phyloP scores from a whole-genome alignment of 2,888 invertebrate species.

The Coecobrya sp. region DNA sequence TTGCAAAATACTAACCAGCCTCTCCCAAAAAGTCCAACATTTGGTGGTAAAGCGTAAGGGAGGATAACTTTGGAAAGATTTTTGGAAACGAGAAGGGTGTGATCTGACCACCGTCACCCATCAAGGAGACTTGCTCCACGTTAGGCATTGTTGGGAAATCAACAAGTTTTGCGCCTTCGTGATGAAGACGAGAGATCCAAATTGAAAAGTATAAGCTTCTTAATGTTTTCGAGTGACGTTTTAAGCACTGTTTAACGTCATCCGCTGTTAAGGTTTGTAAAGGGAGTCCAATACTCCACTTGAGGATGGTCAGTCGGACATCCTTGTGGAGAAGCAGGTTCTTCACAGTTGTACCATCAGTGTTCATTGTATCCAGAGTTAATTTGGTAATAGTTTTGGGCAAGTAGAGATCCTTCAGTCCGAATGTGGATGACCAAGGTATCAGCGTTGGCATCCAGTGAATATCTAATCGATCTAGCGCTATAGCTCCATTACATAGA shows the following conservation, averaged over 20 bases:
- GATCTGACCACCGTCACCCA: constrained; percentile 69
- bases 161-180: constrained; percentile 69
- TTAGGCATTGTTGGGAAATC: constrained; percentile 74
- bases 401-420: constrained; percentile 75
- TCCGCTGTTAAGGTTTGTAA: constrained; percentile 57
- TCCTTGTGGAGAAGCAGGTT: constrained; percentile 63
- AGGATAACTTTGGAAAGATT: constrained; percentile 71
- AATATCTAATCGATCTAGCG: constrained; percentile 62
- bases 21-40: constrained; percentile 70
- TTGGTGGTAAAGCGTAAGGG: constrained; percentile 71
- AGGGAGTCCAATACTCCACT: constrained; percentile 72
- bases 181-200: constrained; percentile 70
- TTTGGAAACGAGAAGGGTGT: constrained; percentile 69
- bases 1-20: too few relatives aligned
- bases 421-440: constrained; percentile 71
- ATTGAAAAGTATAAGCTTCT: constrained; percentile 71
- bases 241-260: constrained; percentile 66
- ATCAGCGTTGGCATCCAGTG: constrained; percentile 75
- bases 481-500: constrained; percentile 62
- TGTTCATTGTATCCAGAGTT: constrained; percentile 68
- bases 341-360: constrained; percentile 61
- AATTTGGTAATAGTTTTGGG: constrained; percentile 69
- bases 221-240: constrained; percentile 66
- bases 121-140: constrained; percentile 66
- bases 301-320: constrained; percentile 55